phyloP scores from a whole-genome alignment of 2,888 invertebrate species.

The Trissolcus japonicus region DNA sequence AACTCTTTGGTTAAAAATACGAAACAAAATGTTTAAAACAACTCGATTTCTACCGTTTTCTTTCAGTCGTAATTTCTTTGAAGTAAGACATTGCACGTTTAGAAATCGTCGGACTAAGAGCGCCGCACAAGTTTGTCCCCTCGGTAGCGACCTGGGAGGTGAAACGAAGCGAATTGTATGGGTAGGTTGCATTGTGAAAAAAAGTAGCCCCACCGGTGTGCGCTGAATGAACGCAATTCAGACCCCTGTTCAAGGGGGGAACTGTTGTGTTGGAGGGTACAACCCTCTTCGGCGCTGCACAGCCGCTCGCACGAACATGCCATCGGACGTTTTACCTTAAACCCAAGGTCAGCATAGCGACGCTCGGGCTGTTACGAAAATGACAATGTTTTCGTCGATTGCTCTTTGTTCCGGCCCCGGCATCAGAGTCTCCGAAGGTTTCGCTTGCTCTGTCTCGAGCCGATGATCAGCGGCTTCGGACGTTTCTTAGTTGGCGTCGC shows the following conservation, averaged over 20 bases:
- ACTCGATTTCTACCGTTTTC: neutral
- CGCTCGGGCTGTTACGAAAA: neutral
- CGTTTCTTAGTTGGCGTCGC: conserved; percentile 73
- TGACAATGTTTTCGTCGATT: neutral
- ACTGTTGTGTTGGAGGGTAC: conserved; percentile 30
- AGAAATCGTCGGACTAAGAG: conserved; percentile 4
- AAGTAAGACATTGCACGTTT: conserved; percentile 6
- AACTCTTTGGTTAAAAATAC: neutral
- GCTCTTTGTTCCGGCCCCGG: neutral
- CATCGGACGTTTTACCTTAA: conserved; percentile 9
- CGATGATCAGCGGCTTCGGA: conserved; percentile 67
- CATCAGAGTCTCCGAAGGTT: conserved; percentile 71
- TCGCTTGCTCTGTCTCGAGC: conserved; percentile 72
- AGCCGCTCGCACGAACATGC: conserved; percentile 12
- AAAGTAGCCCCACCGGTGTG: conserved; percentile 49
- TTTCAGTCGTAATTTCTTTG: neutral
- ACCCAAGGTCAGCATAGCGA: neutral
- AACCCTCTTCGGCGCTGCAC: conserved; percentile 22
- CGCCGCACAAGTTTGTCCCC: conserved; percentile 11
- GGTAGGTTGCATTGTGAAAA: conserved; percentile 45
- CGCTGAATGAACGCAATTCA: conserved; percentile 36
- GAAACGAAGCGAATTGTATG: conserved; percentile 39
- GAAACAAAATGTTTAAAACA: neutral
- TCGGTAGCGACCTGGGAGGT: conserved; percentile 2
- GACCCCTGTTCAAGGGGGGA: conserved; percentile 8